Base-by-base conservation (phyloP, 1,140 invertebrate species). In the Bombus consobrinus region DNA sequence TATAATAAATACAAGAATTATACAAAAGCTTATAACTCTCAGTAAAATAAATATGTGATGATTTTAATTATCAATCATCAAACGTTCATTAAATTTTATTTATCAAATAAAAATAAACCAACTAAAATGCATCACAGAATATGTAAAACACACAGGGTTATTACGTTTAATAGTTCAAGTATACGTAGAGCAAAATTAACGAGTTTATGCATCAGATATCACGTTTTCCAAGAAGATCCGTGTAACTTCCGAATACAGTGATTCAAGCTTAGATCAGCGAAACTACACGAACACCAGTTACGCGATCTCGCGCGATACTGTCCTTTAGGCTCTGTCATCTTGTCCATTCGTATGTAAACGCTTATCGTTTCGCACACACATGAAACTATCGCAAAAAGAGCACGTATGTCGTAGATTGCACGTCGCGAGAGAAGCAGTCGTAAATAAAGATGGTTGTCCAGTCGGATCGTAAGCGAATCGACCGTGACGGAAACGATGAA, bases 251-350 rank as follows among this genome's bases (percentile, higher is more conserved):
- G 68, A 37, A 71, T 39, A 71, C 68, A 71, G 37, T 34, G 68
- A 28, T 69, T 28, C 68, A 13, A 39, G 68, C 25, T 39, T 39
- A 71, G 25, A 71, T 71, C 68, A 39, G 68, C 68, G 34, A 39
- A 13, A 25, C 68, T 39, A 71, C 37, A 71, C 37, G 68, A 39
- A 13, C 34, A 25, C 22, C 12, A 28, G 68, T 12, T 71, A 71
- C 68, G 37, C 37, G 68, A 71, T 71, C 25, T 13, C 37, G 10
- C 6, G 25, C 25, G 68, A 71, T 71, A 71, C 37, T 71, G 68
- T 71, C 68, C 68, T 71, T 28, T 71, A 71, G 37, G 4, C 37
- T 39, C 68, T 71, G 68, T 37, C 68, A 71, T 71, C 68, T 71
- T 71, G 68, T 71, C 68, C 37, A 39, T 28, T 71, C 25, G 10